phyloP scores from a whole-genome alignment of 2,113 vertebrate species.

The Lophochroa leadbeateri region DNA sequence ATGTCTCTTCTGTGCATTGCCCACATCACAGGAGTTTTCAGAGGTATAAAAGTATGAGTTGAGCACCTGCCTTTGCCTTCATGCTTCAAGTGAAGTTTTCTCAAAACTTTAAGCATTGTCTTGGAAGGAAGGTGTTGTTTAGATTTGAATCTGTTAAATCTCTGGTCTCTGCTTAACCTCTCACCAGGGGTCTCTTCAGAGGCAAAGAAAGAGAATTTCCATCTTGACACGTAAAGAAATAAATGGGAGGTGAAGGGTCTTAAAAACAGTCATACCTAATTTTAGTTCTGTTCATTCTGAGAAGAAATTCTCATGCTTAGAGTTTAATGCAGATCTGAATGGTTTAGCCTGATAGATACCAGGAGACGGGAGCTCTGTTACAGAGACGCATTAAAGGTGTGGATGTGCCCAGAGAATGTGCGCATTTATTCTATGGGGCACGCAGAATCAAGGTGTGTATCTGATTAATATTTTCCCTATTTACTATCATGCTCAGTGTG shows the following conservation, averaged over 20 bases:
- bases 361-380: neutral
- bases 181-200: neutral
- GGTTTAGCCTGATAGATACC: neutral
- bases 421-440: neutral
- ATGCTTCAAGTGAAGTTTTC: neutral
- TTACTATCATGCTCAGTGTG: neutral
- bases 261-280: neutral
- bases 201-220: neutral
- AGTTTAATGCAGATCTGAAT: neutral
- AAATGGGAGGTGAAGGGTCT: neutral
- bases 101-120: neutral
- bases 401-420: neutral
- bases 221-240: neutral
- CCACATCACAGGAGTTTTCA: neutral
- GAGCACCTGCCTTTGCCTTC: neutral
- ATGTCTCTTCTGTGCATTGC: accelerated
- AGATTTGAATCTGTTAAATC: neutral
- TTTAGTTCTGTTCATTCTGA: neutral
- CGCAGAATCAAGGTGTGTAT: accelerated
- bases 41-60: neutral
- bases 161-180: neutral
- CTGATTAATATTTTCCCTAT: neutral
- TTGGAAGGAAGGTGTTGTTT: neutral
- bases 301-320: neutral
- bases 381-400: accelerated